Evolutionary conservation across 1,140 invertebrate species (phyloP).

Genomic region (Rhizoglyphus robini): DNA sequence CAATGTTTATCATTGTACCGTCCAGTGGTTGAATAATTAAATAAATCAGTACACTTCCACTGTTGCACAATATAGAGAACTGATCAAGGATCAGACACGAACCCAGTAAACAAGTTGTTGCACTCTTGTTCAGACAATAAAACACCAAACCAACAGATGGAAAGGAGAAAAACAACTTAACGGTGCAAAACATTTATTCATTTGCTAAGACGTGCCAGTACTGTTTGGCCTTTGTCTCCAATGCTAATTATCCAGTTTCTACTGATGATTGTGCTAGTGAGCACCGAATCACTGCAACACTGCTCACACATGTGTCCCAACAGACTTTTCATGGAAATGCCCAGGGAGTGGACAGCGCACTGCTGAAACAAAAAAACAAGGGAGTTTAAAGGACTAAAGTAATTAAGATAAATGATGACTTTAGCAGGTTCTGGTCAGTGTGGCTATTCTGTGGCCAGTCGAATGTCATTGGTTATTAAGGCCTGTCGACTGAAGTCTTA

Average conservation of each 20-base stretch:
- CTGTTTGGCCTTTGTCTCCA: not conserved
- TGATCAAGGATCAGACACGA: too few relatives aligned
- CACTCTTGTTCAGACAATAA: not conserved
- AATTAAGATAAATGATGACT: not conserved
- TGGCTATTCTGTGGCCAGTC: too few relatives aligned
- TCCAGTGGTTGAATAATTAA: not conserved
- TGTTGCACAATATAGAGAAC: too few relatives aligned
- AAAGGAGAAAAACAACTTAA: not conserved
- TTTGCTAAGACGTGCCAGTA: not conserved
- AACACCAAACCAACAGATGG: not conserved
- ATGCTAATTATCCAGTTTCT: not conserved
- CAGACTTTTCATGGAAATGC: not conserved
- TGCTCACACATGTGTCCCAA: too few relatives aligned
- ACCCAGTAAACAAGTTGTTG: not conserved
- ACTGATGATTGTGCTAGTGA: too few relatives aligned
- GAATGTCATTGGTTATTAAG: too few relatives aligned
- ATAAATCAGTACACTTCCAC: not conserved
- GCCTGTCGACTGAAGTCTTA: too few relatives aligned
- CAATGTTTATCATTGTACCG: too few relatives aligned
- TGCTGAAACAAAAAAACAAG: not conserved
- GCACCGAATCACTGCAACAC: not conserved
- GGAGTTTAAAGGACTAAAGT: not conserved
- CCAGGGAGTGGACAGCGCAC: too few relatives aligned
- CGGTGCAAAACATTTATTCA: not conserved
- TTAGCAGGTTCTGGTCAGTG: too few relatives aligned